Evolutionary conservation across 2,888 invertebrate genomes (phyloP).

Genomic region (Charanyca ferruginea): DNA sequence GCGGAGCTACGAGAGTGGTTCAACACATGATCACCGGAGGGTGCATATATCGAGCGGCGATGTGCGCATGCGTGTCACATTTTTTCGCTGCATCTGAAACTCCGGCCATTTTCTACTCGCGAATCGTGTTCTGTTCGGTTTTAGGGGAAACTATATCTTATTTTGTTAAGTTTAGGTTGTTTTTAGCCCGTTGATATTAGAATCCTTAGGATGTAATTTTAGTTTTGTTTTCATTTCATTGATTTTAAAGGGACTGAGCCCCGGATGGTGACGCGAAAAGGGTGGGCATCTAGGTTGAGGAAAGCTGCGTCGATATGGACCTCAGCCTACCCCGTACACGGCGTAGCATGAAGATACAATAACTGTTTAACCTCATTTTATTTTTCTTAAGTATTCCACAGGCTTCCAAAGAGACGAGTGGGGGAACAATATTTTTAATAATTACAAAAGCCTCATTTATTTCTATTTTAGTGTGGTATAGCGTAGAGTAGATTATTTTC

Average conservation of each 20-base stretch:
- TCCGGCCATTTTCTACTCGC: constrained; percentile 85
- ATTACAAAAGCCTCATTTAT: not conserved
- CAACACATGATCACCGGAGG: constrained; percentile 79
- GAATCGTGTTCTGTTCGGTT: constrained; percentile 68
- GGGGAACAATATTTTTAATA: not conserved
- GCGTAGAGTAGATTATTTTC: constrained; percentile 26
- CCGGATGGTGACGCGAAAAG: constrained; percentile 29
- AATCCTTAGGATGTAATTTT: constrained; percentile 19
- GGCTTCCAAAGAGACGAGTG: constrained; percentile 2
- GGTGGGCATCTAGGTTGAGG: constrained; percentile 28
- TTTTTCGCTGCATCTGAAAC: constrained; percentile 81
- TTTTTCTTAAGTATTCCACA: constrained; percentile 25
- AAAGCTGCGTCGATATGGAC: constrained; percentile 11
- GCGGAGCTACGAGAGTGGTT: constrained; percentile 58
- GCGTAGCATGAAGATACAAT: constrained; percentile 15
- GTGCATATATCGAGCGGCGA: constrained; percentile 88
- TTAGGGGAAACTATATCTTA: constrained; percentile 51
- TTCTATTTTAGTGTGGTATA: constrained; percentile 10
- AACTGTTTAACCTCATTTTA: not conserved
- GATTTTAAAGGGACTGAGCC: constrained; percentile 36
- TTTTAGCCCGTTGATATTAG: constrained; percentile 28
- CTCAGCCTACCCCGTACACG: constrained; percentile 1
- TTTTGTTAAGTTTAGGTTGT: constrained; percentile 42
- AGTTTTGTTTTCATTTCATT: constrained; percentile 47
- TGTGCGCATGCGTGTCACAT: constrained; percentile 87